Conservation (phyloP, 1,140 invertebrate species). For the Achatina immaculata region DNA sequence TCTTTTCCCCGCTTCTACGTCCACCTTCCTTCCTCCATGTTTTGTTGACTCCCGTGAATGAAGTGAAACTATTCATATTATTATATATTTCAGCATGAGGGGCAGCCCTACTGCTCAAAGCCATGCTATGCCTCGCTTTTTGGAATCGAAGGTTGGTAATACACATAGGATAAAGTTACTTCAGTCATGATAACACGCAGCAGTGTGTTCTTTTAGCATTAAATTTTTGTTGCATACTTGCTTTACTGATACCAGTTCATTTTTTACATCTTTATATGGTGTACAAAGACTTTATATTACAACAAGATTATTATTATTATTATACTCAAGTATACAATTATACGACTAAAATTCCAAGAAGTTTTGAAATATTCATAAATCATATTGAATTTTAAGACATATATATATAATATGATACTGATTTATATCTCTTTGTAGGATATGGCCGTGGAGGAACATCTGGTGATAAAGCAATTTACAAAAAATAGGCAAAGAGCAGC, state of each 20-base stretch:
- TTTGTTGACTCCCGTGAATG: too few species aligned
- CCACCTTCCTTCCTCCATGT: too few species aligned
- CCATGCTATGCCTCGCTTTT: slow-evolving; percentile 16
- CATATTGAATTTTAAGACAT: not conserved
- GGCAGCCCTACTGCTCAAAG: not conserved
- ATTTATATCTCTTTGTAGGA: not conserved
- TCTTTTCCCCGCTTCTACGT: too few species aligned
- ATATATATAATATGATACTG: not conserved
- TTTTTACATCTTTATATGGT: not conserved
- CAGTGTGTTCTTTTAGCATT: too few species aligned
- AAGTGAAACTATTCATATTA: too few species aligned
- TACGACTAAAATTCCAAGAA: not conserved
- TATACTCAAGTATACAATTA: too few species aligned
- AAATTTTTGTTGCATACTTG: too few species aligned
- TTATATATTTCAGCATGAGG: too few species aligned
- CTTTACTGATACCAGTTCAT: not conserved
- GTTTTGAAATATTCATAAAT: not conserved
- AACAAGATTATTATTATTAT: too few species aligned
- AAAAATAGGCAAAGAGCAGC: not conserved
- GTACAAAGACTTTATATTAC: not conserved
- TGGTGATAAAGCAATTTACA: slow-evolving; percentile 19
- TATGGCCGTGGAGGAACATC: slow-evolving; percentile 16
- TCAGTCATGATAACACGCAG: not conserved
- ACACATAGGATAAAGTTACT: not conserved
- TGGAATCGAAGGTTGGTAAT: slow-evolving; percentile 7